These are phyloP conservation scores for Elgaria multicarinata DNA, from an alignment of 2,113 vertebrate genomes.

Conservation along the genomic window DNA sequence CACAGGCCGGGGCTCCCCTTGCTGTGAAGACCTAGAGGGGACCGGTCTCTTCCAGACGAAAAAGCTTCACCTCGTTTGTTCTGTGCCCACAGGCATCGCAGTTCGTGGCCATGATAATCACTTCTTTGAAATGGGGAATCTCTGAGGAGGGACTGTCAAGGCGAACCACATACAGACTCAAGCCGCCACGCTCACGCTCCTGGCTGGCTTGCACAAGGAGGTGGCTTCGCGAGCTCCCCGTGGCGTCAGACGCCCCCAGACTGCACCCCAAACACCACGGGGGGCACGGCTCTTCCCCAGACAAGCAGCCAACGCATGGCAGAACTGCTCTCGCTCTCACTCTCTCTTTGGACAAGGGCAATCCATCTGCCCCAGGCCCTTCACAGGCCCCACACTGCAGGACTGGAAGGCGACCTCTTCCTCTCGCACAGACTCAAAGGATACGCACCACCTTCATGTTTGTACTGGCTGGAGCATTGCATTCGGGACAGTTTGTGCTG, in stretches of 20 bases:
- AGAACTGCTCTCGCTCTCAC: neutral
- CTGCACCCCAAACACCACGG: neutral
- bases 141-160: conserved; percentile 77
- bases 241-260: neutral
- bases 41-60: accelerated
- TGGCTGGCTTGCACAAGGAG: neutral
- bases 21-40: no score
- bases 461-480: conserved; percentile 88
- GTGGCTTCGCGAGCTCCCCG: no score
- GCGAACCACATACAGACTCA: conserved; percentile 25
- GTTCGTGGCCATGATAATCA: conserved; percentile 97
- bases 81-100: conserved; percentile 92
- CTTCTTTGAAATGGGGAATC: conserved; percentile 97
- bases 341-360: neutral
- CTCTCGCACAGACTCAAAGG: conserved; percentile 57
- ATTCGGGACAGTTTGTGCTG: conserved; percentile 94
- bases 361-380: neutral
- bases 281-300: neutral
- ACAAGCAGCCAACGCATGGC: neutral
- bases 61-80: conserved; percentile 87
- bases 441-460: conserved; percentile 98
- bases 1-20: no score
- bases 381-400: no score
- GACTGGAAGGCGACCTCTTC: no score
- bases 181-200: neutral